Evolutionary conservation across 2,888 invertebrate species (phyloP).

Genomic region (Temnothorax unifasciatus): DNA sequence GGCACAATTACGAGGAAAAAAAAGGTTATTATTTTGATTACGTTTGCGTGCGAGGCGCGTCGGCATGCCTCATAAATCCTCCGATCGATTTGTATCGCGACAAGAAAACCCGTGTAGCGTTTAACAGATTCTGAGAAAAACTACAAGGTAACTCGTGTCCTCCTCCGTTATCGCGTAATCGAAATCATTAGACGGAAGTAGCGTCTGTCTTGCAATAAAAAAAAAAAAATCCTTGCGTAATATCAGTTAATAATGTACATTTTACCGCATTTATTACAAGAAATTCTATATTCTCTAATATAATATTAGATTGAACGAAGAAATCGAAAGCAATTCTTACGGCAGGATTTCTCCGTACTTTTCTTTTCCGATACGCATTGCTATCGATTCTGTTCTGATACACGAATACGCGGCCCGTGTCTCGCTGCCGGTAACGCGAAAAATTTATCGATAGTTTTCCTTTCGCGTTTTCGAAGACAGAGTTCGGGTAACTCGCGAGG

Average conservation of each 20-base stretch:
- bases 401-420: neutral
- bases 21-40: slow-evolving; percentile 3
- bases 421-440: slow-evolving; percentile 6
- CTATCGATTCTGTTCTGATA: neutral
- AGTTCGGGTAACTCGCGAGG: slow-evolving; percentile 1
- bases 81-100: slow-evolving; percentile 4
- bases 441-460: slow-evolving; percentile 9
- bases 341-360: neutral
- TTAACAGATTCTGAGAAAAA: slow-evolving; percentile 17
- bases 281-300: neutral
- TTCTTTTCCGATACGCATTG: neutral
- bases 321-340: neutral
- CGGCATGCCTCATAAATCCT: neutral
- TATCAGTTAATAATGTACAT: neutral
- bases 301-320: neutral
- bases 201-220: neutral
- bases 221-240: neutral
- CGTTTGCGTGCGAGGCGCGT: neutral
- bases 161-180: neutral
- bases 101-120: neutral
- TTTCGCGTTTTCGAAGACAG: neutral
- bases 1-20: neutral
- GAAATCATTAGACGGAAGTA: neutral
- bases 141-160: neutral
- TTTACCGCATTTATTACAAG: neutral